Conservation (phyloP, 2,797 vertebrate genomes). For the Amniataba percoides region DNA sequence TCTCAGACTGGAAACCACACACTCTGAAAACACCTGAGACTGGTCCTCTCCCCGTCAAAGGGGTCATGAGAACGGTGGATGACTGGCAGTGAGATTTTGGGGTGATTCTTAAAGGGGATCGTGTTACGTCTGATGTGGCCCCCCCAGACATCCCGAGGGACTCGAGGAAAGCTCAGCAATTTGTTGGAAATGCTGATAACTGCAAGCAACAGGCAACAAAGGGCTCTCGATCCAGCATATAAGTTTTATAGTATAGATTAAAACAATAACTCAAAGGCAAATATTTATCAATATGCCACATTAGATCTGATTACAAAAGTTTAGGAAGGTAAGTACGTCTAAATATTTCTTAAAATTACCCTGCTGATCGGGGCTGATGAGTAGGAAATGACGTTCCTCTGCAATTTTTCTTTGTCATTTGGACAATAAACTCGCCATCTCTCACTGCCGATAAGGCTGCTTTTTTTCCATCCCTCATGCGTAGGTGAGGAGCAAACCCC, state of each 20-base stretch:
- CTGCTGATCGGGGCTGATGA: slow-evolving; percentile 29
- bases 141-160: slow-evolving; percentile 27
- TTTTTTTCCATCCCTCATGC: slow-evolving; percentile 46
- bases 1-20: slow-evolving; percentile 53
- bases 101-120: slow-evolving; percentile 38
- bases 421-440: slow-evolving; percentile 58
- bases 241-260: neutral
- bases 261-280: slow-evolving; percentile 18
- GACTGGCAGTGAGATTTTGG: slow-evolving; percentile 36
- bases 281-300: slow-evolving; percentile 3
- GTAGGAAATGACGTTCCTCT: slow-evolving; percentile 44
- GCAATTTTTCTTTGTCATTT: slow-evolving; percentile 70
- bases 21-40: slow-evolving; percentile 61
- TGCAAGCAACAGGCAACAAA: slow-evolving; percentile 14
- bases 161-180: slow-evolving; percentile 3
- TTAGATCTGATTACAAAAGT: slow-evolving; percentile 33
- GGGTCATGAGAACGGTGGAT: slow-evolving; percentile 61
- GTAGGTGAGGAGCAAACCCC: slow-evolving; percentile 65
- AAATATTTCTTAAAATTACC: slow-evolving; percentile 40
- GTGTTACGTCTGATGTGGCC: slow-evolving; percentile 48
- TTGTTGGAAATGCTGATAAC: slow-evolving; percentile 5
- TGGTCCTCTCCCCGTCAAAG: slow-evolving; percentile 20
- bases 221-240: neutral
- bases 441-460: slow-evolving; percentile 23
- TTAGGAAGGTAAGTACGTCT: slow-evolving; percentile 3